These are phyloP conservation scores for Orchesella cincta DNA, from an alignment of 1,140 invertebrate species.

Conservation along the genomic window DNA sequence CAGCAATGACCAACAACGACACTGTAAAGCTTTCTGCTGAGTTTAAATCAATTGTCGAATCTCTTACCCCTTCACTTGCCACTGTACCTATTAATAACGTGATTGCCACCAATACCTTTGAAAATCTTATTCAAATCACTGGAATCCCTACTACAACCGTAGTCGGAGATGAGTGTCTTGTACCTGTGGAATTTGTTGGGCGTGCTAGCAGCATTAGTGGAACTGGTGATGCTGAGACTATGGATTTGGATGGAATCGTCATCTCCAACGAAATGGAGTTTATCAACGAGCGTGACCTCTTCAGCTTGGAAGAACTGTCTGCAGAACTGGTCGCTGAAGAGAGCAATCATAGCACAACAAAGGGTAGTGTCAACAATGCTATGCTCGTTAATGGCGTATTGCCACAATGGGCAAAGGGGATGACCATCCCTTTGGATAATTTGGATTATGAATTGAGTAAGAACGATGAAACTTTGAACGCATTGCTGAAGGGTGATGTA, in stretches of 20 bases:
- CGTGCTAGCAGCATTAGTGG: not conserved
- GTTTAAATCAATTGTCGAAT: conserved; percentile 43
- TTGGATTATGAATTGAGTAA: not conserved
- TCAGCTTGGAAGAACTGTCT: conserved; percentile 13
- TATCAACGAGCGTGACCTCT: conserved; percentile 1
- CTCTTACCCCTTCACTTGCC: conserved; percentile 26
- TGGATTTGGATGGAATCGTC: conserved; percentile 27
- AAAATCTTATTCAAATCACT: conserved; percentile 30
- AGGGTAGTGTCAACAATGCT: not conserved
- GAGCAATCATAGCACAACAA: not conserved
- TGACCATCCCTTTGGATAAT: conserved; percentile 2
- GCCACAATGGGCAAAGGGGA: conserved; percentile 19
- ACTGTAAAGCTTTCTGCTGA: conserved; percentile 35
- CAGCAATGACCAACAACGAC: not conserved
- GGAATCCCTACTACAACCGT: conserved; percentile 28
- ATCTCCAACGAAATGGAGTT: conserved; percentile 11
- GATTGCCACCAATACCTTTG: not conserved
- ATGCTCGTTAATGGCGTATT: not conserved
- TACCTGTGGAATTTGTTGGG: not conserved
- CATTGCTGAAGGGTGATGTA: not conserved
- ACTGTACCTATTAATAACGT: not conserved
- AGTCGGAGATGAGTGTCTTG: conserved; percentile 29
- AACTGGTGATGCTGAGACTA: conserved; percentile 10
- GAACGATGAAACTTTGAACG: not conserved
- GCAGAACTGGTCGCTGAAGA: conserved; percentile 6